Percentiles rank a stretch among this genome's conserved stretches.
Evolutionary conservation across 2,888 invertebrate genomes (phyloP).

Genomic region (Cyclophora punctaria): DNA sequence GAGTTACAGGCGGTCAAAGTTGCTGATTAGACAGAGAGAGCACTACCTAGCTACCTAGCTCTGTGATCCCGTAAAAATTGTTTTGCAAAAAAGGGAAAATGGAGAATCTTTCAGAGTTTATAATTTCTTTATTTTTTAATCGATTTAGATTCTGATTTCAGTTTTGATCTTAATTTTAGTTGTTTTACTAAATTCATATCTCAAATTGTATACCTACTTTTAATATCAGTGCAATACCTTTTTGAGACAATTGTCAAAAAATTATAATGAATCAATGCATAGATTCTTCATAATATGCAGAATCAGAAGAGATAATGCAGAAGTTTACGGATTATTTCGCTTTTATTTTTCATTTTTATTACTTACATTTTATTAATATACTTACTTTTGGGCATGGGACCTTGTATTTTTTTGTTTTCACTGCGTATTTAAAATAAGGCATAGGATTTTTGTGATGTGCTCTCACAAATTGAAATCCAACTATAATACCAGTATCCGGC

Average conservation of each 20-base stretch:
- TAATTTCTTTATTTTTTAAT: no score
- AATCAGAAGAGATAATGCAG: no score
- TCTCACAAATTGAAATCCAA: conserved; percentile 33
- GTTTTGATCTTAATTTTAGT: not conserved
- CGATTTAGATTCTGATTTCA: not conserved
- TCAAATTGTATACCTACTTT: not conserved
- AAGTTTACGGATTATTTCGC: no score
- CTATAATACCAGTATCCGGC: conserved; percentile 17
- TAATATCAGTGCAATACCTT: not conserved
- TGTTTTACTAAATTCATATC: not conserved
- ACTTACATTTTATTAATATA: not conserved
- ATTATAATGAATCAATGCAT: not conserved
- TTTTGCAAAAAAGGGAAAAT: no score
- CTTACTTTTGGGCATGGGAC: conserved; percentile 35
- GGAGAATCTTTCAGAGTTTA: no score
- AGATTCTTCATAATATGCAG: not conserved
- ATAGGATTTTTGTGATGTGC: conserved; percentile 23
- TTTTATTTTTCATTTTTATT: not conserved
- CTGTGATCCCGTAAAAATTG: no score
- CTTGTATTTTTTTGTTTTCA: conserved; percentile 16
- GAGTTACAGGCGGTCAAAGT: no score
- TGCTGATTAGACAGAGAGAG: no score
- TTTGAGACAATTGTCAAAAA: not conserved
- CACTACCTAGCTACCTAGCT: no score
- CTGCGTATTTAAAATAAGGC: conserved; percentile 32